Base-by-base conservation (phyloP, 2,888 invertebrate species). In the Thera britannica region DNA sequence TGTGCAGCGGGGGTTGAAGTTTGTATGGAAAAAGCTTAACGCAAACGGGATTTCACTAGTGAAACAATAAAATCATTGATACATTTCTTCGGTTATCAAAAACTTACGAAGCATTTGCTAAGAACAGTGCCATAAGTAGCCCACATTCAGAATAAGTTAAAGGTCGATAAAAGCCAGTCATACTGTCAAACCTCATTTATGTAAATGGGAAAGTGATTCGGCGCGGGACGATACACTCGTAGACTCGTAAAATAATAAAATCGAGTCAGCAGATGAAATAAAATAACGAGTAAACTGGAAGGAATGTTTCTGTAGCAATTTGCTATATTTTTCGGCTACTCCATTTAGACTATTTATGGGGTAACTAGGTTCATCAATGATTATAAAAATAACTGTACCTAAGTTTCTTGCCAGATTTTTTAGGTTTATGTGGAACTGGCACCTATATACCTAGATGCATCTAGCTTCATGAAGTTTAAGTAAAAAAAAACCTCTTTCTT, bases 181-280 rank as follows among this genome's bases (percentile, higher is more conserved):
- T 71, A 72, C 73, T 74, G 66, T 77, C 64, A 70, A 63, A 72
- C 74, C 70, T 69, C 77, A 73, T 78, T 80, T 82, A 83, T 83
- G 83, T 82, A 83, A 85, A 85, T 83, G 79, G 71, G 69, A 69
- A 73, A 75, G 75, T 75, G 77, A 80, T 80, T 81, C 66, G 61
- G 72, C 72, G 74, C 81, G 64, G 34, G 58, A 78, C 77, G 71
- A 77, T 71, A 67, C 67, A 67, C 62, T 62, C 35, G 41, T 34
- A 49, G 55, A 73, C 71, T 75, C 80, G 80, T 82, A 81, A 83
- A 80, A 75, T 73, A 68, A 72, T 72, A 62, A 68, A 71, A 58
- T 76, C 65, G 78, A 78, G 68, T 78, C 76, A 73, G 73, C 72
- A 49, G 38, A 6, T 58, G 48, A n/a, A 51, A 9, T 44, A 52